Percentiles rank a stretch among this genome's conserved stretches.
Evolutionary conservation across 2,797 vertebrate genomes (phyloP).

Genomic region (Sparidentex hasta): DNA sequence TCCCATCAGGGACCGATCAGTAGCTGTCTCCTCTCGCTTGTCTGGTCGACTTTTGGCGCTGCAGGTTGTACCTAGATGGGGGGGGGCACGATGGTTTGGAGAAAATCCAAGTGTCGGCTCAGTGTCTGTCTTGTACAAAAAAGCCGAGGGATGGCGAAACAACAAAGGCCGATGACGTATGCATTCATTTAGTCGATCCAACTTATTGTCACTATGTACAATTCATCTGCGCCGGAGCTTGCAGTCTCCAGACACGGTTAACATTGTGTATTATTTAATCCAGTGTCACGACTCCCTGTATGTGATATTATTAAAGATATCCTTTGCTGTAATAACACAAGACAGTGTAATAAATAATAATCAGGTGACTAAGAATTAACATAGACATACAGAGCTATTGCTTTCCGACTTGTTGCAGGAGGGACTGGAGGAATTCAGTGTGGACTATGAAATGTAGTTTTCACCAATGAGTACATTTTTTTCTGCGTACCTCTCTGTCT

Average conservation of each 20-base stretch:
- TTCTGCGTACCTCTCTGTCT: not conserved
- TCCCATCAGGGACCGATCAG: conserved; percentile 40
- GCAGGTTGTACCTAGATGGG: conserved; percentile 33
- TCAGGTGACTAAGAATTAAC: conserved; percentile 35
- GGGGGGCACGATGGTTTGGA: conserved; percentile 38
- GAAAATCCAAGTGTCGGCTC: conserved; percentile 54
- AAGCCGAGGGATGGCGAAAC: conserved; percentile 25
- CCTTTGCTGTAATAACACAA: conserved; percentile 42
- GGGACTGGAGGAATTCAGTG: conserved; percentile 17
- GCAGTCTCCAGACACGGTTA: conserved; percentile 34
- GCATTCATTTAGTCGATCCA: conserved; percentile 46
- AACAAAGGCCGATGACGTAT: conserved; percentile 18
- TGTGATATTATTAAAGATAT: conserved; percentile 40
- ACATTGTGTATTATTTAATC: conserved; percentile 55
- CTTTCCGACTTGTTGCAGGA: conserved; percentile 23
- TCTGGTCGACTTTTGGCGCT: conserved; percentile 54
- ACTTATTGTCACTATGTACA: conserved; percentile 43
- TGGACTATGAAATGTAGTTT: conserved; percentile 13
- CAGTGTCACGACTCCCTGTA: conserved; percentile 81
- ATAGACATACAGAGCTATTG: conserved; percentile 31
- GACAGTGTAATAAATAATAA: conserved; percentile 77
- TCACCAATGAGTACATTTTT: not conserved
- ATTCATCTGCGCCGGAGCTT: conserved; percentile 30
- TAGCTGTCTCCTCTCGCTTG: conserved; percentile 22
- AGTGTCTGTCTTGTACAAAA: conserved; percentile 36